Evolutionary conservation across 1,140 invertebrate species (phyloP).

Genomic region (Venustaconcha ellipsiformis): DNA sequence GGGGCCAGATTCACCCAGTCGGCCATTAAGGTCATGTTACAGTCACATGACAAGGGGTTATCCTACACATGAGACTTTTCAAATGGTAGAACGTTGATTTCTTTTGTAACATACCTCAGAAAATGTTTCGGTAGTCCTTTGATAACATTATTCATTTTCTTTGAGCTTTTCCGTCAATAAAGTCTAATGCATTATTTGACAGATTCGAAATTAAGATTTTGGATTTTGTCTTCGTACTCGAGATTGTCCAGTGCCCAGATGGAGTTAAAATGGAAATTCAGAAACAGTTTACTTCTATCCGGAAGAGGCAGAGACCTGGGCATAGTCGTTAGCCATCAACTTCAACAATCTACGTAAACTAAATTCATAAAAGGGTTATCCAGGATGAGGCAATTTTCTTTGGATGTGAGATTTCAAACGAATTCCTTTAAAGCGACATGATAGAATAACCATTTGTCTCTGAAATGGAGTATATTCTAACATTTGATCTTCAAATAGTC

Average conservation of each 20-base stretch:
- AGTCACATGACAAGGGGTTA: constrained; percentile 23
- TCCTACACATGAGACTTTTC: not conserved
- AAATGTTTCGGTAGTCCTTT: constrained; percentile 9
- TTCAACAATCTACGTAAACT: constrained; percentile 34
- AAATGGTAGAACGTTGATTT: constrained; percentile 19
- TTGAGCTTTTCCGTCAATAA: constrained; percentile 1
- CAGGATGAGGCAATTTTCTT: constrained; percentile 30
- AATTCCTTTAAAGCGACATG: constrained; percentile 29
- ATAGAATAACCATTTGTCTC: constrained; percentile 27
- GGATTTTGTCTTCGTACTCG: constrained; percentile 25
- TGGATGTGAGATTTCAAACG: constrained; percentile 34
- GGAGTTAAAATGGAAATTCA: constrained; percentile 32
- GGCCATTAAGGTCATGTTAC: constrained; percentile 10
- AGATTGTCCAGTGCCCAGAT: constrained; percentile 25
- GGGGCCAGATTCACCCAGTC: constrained; percentile 17
- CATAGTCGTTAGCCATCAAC: constrained; percentile 15
- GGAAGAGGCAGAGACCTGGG: constrained; percentile 21
- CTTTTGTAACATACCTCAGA: not conserved
- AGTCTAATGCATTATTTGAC: constrained; percentile 22
- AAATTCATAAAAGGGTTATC: constrained; percentile 28
- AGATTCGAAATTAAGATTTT: constrained; percentile 14
- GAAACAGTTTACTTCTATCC: constrained; percentile 15
- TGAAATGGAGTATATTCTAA: constrained; percentile 15
- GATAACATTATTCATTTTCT: not conserved
- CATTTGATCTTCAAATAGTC: too few relatives aligned